Evolutionary conservation across 1,140 invertebrate species (phyloP).

Genomic region (Leptinotarsa texana): DNA sequence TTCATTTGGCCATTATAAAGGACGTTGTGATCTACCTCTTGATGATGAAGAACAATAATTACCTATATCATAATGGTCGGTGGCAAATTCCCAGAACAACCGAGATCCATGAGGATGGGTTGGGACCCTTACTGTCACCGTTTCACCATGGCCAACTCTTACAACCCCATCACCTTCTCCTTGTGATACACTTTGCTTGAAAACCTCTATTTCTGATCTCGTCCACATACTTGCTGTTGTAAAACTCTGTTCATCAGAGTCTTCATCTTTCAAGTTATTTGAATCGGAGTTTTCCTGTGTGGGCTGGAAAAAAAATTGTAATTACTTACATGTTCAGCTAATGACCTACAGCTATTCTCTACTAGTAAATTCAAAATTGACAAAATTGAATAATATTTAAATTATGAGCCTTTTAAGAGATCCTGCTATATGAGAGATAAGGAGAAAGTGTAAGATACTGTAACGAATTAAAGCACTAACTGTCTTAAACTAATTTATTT

Average conservation of each 20-base stretch:
- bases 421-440: no score
- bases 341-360: no score
- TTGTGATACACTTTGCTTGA: constrained; percentile 85
- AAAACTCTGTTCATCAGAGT: constrained; percentile 28
- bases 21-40: no score
- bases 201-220: constrained; percentile 83
- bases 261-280: constrained; percentile 32
- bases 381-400: no score
- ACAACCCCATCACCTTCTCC: constrained; percentile 95
- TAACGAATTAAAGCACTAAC: no score
- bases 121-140: constrained; percentile 95
- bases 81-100: constrained; percentile 99
- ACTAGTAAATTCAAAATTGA: no score
- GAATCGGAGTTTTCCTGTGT: constrained; percentile 17
- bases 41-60: background rate
- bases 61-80: constrained; percentile 95
- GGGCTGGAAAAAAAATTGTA: background rate
- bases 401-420: no score
- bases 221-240: constrained; percentile 88
- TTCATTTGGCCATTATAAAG: no score
- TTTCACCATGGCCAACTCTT: constrained; percentile 95
- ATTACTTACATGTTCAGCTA: background rate
- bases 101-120: constrained; percentile 93
- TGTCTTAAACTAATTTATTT: no score
- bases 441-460: no score